Evolutionary conservation across 2,797 vertebrate species (phyloP).

Genomic region (Rhincodon typus): DNA sequence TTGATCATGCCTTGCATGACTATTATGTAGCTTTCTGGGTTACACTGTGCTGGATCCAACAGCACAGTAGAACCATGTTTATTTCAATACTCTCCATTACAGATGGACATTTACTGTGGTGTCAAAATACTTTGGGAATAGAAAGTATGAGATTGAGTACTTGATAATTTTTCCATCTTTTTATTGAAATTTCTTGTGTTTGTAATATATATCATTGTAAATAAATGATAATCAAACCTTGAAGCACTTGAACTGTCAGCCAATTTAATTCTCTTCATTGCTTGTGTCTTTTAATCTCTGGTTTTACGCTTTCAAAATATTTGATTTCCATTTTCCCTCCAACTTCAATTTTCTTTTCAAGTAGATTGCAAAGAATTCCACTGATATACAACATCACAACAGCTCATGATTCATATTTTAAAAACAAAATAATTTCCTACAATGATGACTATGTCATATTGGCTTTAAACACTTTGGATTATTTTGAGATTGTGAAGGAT

Average conservation of each 20-base stretch:
- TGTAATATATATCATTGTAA: not conserved
- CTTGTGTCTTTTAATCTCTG: not conserved
- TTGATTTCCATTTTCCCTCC: conserved; percentile 6
- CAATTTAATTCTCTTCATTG: not conserved
- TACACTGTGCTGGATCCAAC: not conserved
- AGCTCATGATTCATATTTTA: not conserved
- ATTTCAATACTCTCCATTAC: not conserved
- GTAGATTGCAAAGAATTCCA: not conserved
- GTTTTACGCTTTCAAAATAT: not conserved
- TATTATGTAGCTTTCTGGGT: not conserved
- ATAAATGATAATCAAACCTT: too few species aligned
- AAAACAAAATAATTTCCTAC: not conserved
- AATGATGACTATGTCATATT: not conserved
- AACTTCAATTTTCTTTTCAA: not conserved
- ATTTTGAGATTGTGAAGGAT: not conserved
- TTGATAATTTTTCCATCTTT: not conserved
- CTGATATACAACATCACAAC: not conserved
- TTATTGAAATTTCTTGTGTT: not conserved
- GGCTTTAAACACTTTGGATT: not conserved
- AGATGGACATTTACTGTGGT: not conserved
- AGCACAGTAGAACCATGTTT: not conserved
- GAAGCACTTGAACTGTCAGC: not conserved
- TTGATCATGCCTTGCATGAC: not conserved
- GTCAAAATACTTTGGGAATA: not conserved
- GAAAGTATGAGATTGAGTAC: not conserved